A percentile compares a stretch with the other conserved stretches of the same genome.
Evolutionary conservation across 2,888 invertebrate species (phyloP).

Genomic region (Periphyllus acericola): DNA sequence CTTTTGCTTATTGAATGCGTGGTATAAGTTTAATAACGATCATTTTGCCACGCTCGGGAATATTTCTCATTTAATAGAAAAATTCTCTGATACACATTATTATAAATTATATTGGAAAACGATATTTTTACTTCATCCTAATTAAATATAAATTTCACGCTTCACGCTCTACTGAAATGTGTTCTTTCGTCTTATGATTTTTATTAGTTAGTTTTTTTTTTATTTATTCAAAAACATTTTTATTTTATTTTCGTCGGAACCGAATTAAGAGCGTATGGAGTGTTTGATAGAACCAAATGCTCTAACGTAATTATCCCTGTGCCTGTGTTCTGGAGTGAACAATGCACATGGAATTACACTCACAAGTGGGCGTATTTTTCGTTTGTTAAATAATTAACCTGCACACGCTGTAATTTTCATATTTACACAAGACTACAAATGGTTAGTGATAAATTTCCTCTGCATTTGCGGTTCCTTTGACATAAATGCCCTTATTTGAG

Average conservation of each 20-base stretch:
- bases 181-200: neutral
- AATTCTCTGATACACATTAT: neutral
- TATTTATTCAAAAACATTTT: neutral
- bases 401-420: neutral
- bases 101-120: neutral
- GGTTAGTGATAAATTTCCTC: neutral
- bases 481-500: constrained; percentile 5
- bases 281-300: neutral
- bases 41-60: neutral
- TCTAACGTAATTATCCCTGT: neutral
- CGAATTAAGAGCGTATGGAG: neutral
- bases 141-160: neutral
- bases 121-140: neutral
- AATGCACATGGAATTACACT: neutral
- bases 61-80: neutral
- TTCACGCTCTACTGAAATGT: neutral
- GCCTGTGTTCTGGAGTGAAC: neutral
- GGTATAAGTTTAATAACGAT: neutral
- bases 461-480: neutral
- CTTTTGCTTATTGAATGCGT: no score
- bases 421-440: neutral
- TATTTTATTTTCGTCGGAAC: neutral
- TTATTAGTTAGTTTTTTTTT: neutral
- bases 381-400: constrained; percentile 4
- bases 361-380: neutral